phyloP scores from a whole-genome alignment of 35 echinoderm and acorn worm genomes.

The Strongylocentrotus purpuratus region DNA sequence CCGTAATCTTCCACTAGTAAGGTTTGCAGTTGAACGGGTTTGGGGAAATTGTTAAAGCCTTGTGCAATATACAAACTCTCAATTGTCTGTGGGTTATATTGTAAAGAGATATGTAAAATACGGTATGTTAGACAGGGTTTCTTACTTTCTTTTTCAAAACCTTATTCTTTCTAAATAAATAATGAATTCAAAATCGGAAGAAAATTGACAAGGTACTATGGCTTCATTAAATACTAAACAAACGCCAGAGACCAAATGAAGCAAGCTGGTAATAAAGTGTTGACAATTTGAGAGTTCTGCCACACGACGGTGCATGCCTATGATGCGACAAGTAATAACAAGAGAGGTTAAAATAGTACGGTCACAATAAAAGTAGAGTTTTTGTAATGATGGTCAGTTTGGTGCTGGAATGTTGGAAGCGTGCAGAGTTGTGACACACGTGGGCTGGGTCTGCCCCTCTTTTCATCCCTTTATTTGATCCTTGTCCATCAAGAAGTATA shows the following conservation, averaged over 20 bases:
- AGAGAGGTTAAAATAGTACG: background rate
- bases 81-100: background rate
- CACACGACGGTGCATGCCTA: background rate
- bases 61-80: background rate
- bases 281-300: background rate
- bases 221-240: background rate
- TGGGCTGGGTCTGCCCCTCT: background rate
- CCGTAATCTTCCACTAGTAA: background rate
- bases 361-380: too few species aligned
- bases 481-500: background rate
- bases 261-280: background rate
- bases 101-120: background rate
- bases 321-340: background rate
- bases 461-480: background rate
- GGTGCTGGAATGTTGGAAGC: background rate
- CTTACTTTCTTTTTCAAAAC: background rate
- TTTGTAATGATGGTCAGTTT: background rate
- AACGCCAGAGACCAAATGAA: background rate
- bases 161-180: background rate
- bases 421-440: background rate
- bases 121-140: too few species aligned
- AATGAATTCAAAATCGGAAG: background rate
- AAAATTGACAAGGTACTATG: background rate
- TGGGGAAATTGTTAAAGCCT: background rate
- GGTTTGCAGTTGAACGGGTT: background rate